Base-by-base conservation (phyloP, 2,888 invertebrate genomes). In the Drosophila formosana region DNA sequence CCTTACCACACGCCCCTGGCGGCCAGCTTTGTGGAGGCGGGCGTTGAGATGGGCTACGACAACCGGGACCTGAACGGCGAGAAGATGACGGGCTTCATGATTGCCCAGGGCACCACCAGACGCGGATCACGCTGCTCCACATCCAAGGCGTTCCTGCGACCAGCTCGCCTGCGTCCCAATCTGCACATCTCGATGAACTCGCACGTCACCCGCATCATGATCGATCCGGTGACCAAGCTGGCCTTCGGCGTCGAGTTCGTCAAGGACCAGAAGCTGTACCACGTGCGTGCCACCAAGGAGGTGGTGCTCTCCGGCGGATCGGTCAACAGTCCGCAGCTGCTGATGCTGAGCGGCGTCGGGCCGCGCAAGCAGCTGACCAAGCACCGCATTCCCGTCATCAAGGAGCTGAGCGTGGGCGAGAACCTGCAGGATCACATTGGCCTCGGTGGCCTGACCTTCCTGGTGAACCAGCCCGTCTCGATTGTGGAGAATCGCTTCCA, bases 301-400 rank as follows among this genome's bases (percentile, higher is more conserved):
- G 96, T 99, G 0, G 96, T 99, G 52, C 90, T 99, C 2, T 97
- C 97, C 0, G 98, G 96, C 0, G 99, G 99, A 0, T 95, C 98
- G 0, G 94, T 99, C 0, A 98, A 98, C 90, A 96, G 98, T 0
- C 98, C 99, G 0, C 99, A 99, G 90, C 89, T 99, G 2, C 92
- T 99, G 41, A 97, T 99, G 97, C 92, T 99, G 0, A 98, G 98
- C 7, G 99, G 98, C 0, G 94, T 98, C 9, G 97, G 97, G 0
- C 96, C 96, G 0, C 93, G 94, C 55, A 94, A 95, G 23, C 95
- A 97, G 82, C 89, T 97, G 63, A 92, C 93, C n/a, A 95, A 95
- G 80, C 95, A 95, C 79, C 94, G 95, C 56, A 97, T 98, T 78
- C 96, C 97, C 0, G 93, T 97, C 0, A 94, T 97, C 53, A 95